phyloP scores from a whole-genome alignment of 2,113 vertebrate genomes.

The Chaetodon trifascialis region DNA sequence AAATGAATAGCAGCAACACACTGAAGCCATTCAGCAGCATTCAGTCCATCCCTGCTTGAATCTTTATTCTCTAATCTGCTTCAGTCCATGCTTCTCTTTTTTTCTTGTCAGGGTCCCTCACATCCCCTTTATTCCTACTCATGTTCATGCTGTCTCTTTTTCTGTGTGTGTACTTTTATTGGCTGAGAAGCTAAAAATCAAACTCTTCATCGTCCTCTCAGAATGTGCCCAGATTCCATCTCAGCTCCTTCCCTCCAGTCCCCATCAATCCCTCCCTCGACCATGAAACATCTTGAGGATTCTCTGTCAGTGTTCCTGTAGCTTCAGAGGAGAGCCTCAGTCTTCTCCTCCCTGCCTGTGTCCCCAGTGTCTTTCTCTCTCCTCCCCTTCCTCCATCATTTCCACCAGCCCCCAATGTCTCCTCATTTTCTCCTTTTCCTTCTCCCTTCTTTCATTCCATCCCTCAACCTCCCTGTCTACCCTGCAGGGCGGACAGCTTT shows the following conservation, averaged over 20 bases:
- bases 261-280: constrained; percentile 9
- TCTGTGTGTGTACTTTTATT: constrained; percentile 12
- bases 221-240: constrained; percentile 10
- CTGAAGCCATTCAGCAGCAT: constrained; percentile 3
- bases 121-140: background rate
- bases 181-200: constrained; percentile 28
- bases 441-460: constrained; percentile 35
- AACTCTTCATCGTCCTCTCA: constrained; percentile 41
- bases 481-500: constrained; percentile 56
- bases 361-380: constrained; percentile 5
- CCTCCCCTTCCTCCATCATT: constrained; percentile 15
- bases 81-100: constrained; percentile 21
- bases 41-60: constrained; percentile 3
- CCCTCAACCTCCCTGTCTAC: constrained; percentile 28
- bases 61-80: constrained; percentile 34
- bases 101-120: constrained; percentile 11
- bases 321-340: constrained; percentile 32
- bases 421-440: constrained; percentile 51
- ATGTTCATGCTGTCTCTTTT: background rate
- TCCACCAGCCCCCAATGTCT: constrained; percentile 13
- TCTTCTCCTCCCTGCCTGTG: background rate
- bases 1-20: constrained; percentile 7
- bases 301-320: constrained; percentile 28
- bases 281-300: constrained; percentile 45
- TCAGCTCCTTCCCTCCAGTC: background rate